These are phyloP conservation scores for Drosophila sp. DNA, from an alignment of 1,140 invertebrate genomes.

Conservation along the genomic window DNA sequence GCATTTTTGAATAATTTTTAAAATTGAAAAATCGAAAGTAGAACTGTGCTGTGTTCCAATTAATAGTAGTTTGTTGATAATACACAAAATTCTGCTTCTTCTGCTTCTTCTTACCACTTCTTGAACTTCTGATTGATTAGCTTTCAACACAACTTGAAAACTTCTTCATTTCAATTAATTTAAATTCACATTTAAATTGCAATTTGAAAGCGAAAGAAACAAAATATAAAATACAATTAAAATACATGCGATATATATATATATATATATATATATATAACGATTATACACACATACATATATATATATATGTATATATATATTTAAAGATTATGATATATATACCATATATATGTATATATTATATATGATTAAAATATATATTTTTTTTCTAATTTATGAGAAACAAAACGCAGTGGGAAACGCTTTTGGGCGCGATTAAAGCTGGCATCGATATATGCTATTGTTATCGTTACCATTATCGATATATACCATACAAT, in stretches of 20 bases:
- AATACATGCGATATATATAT: conserved; percentile 47
- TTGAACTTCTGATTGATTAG: not conserved
- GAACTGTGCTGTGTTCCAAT: conserved; percentile 39
- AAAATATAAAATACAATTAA: conserved; percentile 37
- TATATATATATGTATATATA: conserved; percentile 28
- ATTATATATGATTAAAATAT: conserved; percentile 36
- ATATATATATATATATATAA: conserved; percentile 43
- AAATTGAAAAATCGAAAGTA: conserved; percentile 26
- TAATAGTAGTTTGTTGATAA: not conserved
- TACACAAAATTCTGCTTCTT: conserved; percentile 3
- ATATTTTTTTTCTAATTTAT: conserved; percentile 69
- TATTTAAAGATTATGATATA: conserved; percentile 39
- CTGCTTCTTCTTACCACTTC: conserved; percentile 5
- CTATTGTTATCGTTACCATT: conserved; percentile 13
- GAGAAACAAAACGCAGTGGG: conserved; percentile 79
- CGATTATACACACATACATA: conserved; percentile 28
- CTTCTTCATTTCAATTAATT: conserved; percentile 63
- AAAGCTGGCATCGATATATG: conserved; percentile 47
- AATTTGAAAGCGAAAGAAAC: conserved; percentile 60
- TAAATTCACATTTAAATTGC: conserved; percentile 70
- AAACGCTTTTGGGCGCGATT: conserved; percentile 74
- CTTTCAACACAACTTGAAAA: conserved; percentile 2
- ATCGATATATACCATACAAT: conserved; percentile 6
- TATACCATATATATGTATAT: conserved; percentile 21
- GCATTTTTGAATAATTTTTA: conserved; percentile 70